Base-by-base conservation (phyloP, 37 sponge, comb jelly and placozoan species). In the Spongia lamella region DNA sequence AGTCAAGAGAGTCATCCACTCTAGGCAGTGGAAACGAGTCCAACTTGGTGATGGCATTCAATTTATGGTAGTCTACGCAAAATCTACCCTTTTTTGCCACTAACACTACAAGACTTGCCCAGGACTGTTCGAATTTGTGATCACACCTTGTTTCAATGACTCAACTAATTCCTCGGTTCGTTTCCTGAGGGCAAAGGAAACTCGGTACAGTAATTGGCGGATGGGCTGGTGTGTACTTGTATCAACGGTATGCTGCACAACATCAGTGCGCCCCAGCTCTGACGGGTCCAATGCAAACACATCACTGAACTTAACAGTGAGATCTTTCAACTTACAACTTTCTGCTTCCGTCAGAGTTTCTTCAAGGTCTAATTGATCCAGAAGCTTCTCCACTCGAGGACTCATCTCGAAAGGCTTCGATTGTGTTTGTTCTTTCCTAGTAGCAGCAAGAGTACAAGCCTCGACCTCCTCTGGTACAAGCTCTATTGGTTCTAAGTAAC, bases 191-290 rank as follows among this genome's bases (percentile, higher is more conserved):
- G 5, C n/a, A 64, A 64, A 32, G 66, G 36, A 9, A 24, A 20
- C 27, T 9, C 47, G 5, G 9, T 9, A 9, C 9, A 9, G 9
- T 9, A 13, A 9, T 43, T 43, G 47, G 7, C 47, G 47, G 9
- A 43, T 43, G 5, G 47, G 47, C 47, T 43, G 47, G 47, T 43
- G 47, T 43, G 47, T 43, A 9, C 47, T 9, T 5, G 47, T 43
- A 43, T 43, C 9, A 43, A 43, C 9, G 14, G 27, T 52, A 32
- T 70, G 53, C 2, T 26, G 24, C 9, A 70, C 71, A 70, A 14
- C 71, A 22, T 70, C 33, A 51, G 71, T 32, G 6, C 53, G 32
- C 15, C 71, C 71, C 19, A 70, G 55, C 55, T 70, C 71, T 25
- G 24, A 26, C 30, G 30, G 19, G 30, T 49, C 55, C 29, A 51